Conservation (phyloP, 1,140 invertebrate species). For the Vanessa tameamea region DNA sequence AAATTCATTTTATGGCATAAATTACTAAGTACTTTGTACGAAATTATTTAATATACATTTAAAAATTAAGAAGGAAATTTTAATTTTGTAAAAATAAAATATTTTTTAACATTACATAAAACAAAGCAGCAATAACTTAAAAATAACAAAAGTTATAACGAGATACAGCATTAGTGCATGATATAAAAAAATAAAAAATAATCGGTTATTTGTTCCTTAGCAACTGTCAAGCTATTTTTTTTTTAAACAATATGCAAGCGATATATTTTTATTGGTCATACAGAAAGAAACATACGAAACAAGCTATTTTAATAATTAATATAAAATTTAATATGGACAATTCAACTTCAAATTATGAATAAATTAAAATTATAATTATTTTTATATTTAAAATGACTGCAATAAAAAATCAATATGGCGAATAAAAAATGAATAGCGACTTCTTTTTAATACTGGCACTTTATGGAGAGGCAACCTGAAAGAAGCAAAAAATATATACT, state of each 20-base stretch:
- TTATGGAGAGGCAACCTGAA: slow-evolving; percentile 58
- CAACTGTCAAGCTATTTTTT: no score
- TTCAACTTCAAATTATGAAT: background rate
- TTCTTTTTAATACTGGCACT: slow-evolving; percentile 26
- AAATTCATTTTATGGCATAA: slow-evolving; percentile 52
- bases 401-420: slow-evolving; percentile 18
- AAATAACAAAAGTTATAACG: background rate
- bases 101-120: slow-evolving; percentile 5
- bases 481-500: slow-evolving; percentile 9
- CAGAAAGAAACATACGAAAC: no score
- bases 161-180: slow-evolving; percentile 1
- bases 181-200: background rate
- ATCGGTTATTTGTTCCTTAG: background rate
- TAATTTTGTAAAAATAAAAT: slow-evolving; percentile 16
- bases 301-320: no score
- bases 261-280: no score
- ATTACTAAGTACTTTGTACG: slow-evolving; percentile 74
- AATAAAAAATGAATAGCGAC: background rate
- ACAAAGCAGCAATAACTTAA: background rate
- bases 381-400: slow-evolving; percentile 2
- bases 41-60: slow-evolving; percentile 27
- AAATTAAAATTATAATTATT: slow-evolving; percentile 8
- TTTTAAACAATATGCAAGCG: no score
- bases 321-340: background rate
- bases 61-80: slow-evolving; percentile 7